These are phyloP conservation scores for Euspilapteryx auroguttella DNA, from an alignment of 2,888 invertebrate species.

Conservation along the genomic window DNA sequence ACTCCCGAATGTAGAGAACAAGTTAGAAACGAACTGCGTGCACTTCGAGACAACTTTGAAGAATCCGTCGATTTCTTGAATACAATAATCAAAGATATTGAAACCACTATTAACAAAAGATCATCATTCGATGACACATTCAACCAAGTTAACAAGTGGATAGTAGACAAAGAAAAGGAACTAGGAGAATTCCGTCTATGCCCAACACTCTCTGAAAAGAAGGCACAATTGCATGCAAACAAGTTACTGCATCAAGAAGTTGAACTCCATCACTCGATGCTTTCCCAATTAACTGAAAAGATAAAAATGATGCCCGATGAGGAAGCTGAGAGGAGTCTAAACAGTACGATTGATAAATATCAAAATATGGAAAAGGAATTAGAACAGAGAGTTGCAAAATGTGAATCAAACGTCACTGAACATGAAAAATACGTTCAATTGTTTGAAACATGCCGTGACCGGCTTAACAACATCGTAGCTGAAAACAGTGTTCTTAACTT, in stretches of 20 bases:
- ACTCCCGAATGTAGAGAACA: conserved; percentile 85
- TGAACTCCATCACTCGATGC: conserved; percentile 78
- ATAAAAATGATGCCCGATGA: conserved; percentile 77
- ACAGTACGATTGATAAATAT: conserved; percentile 74
- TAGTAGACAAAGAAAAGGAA: conserved; percentile 77
- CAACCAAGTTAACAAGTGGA: conserved; percentile 85
- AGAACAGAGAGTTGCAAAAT: conserved; percentile 64
- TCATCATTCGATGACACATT: conserved; percentile 93
- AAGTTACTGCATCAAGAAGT: conserved; percentile 85
- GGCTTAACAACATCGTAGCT: conserved; percentile 76
- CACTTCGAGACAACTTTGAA: conserved; percentile 81
- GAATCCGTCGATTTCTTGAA: conserved; percentile 82
- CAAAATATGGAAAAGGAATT: conserved; percentile 68
- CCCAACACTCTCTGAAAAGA: conserved; percentile 85
- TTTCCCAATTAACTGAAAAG: conserved; percentile 83
- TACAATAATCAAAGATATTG: conserved; percentile 82
- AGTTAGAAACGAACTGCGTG: conserved; percentile 79
- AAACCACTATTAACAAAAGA: conserved; percentile 85
- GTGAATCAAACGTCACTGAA: conserved; percentile 74
- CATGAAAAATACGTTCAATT: conserved; percentile 83
- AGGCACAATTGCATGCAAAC: conserved; percentile 79
- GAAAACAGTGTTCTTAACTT: conserved; percentile 79
- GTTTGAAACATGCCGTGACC: conserved; percentile 81
- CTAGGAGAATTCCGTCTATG: conserved; percentile 72
- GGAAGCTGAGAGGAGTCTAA: conserved; percentile 74